These are phyloP conservation scores for Suricata suricatta DNA, from an alignment of 2,113 vertebrate genomes.

Conservation along the genomic window DNA sequence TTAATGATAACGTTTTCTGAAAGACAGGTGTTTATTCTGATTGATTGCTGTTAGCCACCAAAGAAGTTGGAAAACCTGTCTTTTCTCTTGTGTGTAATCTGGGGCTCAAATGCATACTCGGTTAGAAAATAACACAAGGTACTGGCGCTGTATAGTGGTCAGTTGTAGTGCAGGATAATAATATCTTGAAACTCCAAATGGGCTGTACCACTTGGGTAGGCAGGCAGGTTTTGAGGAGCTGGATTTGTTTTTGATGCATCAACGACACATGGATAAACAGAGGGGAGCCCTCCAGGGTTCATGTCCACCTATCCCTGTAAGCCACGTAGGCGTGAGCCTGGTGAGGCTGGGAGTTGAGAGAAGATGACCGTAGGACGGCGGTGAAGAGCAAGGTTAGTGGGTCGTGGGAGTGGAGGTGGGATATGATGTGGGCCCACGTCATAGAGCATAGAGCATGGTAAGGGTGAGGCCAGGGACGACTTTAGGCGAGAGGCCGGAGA, in stretches of 20 bases:
- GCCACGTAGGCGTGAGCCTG: not conserved
- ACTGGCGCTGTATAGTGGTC: not conserved
- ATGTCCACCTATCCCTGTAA: not conserved
- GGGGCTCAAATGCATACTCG: not conserved
- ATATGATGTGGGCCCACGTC: not conserved
- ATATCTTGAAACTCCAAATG: not conserved
- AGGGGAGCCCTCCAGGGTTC: not conserved
- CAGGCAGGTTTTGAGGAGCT: not conserved
- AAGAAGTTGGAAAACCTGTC: not conserved
- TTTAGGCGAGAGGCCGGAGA: not conserved
- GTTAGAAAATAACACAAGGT: not conserved
- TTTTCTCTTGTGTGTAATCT: not conserved
- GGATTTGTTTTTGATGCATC: not conserved
- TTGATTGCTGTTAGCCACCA: not conserved
- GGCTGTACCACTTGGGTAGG: too few relatives aligned
- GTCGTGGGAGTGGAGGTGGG: not conserved
- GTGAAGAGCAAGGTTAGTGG: not conserved
- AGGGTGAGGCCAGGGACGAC: not conserved
- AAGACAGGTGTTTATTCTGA: not conserved
- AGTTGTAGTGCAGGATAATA: not conserved
- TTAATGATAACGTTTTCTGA: conserved; percentile 1
- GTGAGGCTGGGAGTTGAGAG: not conserved
- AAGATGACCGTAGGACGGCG: not conserved
- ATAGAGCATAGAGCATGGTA: not conserved
- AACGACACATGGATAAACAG: not conserved